Conservation (phyloP, 1,140 invertebrate genomes). For the Drosophila rufa region DNA sequence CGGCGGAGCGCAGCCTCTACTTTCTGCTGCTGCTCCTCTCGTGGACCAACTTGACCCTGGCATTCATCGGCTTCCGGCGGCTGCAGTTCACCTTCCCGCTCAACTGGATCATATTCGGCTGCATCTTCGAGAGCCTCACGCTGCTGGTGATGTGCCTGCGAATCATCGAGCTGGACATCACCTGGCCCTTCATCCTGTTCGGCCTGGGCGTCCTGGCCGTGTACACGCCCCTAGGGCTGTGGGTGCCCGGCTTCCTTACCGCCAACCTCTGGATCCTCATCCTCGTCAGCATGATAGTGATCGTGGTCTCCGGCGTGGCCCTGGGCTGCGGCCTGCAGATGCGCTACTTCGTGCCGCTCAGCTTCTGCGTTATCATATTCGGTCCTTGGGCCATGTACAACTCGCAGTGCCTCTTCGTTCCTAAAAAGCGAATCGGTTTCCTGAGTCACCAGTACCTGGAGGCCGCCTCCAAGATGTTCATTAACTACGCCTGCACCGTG, state of each 20-base stretch:
- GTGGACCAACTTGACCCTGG: slow-evolving; percentile 47
- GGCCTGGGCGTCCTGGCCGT: slow-evolving; percentile 30
- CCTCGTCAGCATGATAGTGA: slow-evolving; percentile 40
- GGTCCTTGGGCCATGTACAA: slow-evolving; percentile 68
- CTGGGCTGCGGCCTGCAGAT: slow-evolving; percentile 25
- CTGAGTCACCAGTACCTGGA: slow-evolving; percentile 19
- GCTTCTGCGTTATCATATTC: slow-evolving; percentile 41
- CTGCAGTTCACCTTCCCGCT: slow-evolving; percentile 48
- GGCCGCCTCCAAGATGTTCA: slow-evolving; percentile 45
- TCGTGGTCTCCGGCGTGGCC: slow-evolving; percentile 17
- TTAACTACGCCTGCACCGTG: slow-evolving; percentile 49
- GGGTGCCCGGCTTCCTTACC: slow-evolving; percentile 35
- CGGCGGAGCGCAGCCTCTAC: slow-evolving; percentile 34
- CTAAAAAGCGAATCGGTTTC: background rate
- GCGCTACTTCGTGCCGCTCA: slow-evolving; percentile 54
- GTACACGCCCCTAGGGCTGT: slow-evolving; percentile 53
- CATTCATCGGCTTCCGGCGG: slow-evolving; percentile 62
- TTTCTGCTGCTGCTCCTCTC: slow-evolving; percentile 44
- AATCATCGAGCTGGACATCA: slow-evolving; percentile 39
- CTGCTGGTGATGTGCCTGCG: slow-evolving; percentile 44
- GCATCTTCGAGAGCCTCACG: slow-evolving; percentile 61
- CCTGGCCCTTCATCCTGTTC: slow-evolving; percentile 32
- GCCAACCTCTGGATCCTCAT: slow-evolving; percentile 59
- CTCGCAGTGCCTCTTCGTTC: slow-evolving; percentile 30
- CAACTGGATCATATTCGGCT: slow-evolving; percentile 60